Evolutionary conservation across 2,888 invertebrate species (phyloP), one percentile per base, ranked within the genome.

Genomic region (Monoplex corrugatus): DNA sequence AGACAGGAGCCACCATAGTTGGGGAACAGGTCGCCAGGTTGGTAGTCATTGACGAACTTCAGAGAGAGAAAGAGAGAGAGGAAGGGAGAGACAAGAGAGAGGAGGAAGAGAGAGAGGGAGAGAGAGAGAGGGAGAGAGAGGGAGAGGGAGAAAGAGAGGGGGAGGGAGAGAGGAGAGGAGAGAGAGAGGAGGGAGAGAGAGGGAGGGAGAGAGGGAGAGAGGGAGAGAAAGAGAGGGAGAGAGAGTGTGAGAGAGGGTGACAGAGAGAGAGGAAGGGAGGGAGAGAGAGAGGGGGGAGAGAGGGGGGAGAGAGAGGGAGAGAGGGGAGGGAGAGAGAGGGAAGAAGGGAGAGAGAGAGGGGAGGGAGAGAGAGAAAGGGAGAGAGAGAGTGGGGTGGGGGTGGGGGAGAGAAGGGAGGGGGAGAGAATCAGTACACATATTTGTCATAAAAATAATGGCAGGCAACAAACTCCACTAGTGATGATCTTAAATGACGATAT

Each of bases 1-100:
- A 80, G n/a, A 50, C 80, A 19, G 89, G 86, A 10, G 28, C 68
- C 10, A 44, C 86, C 28, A 84, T 78, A 80, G 44, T 89, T 43
- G 89, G 86, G 63, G 57, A 89, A n/a, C 89, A 86, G 13, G 89
- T 89, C 35, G 80, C 86, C 23, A 89, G 83, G 86, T 86, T 80
- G 38, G 78, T n/a, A 78, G 78, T 35, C 78, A n/a, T n/a, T n/a
- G n/a, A n/a, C n/a, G n/a, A n/a, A n/a, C n/a, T n/a, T n/a, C n/a
- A 28, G 63, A 63, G 23, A 6, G 23, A 19, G 23, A 63, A 28
- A 63, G 63, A 63, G 23, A 19, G 63, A 68, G 68, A 10, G 28
- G n/a, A 3, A 68, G 5, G 2, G 16, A 68, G 16, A 68, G 32
- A 68, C 0, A 23, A n/a, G 28, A n/a, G 28, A 28, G 28, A 1